Evolutionary conservation across 1,140 invertebrate genomes (phyloP), one percentile per base, ranked within the genome.

Genomic region (Solenopsis invicta): DNA sequence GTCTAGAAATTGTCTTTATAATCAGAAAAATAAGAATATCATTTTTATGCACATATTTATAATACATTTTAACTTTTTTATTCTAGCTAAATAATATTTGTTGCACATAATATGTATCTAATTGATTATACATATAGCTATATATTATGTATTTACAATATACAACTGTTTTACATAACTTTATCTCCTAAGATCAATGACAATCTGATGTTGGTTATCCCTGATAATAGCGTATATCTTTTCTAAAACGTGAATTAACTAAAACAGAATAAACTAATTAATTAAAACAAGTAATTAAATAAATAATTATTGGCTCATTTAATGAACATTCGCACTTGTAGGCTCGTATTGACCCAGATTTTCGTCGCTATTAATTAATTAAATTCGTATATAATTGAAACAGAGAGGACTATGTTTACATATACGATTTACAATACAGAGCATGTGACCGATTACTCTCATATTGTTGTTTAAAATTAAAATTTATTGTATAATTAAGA

Each of bases 351-450:
- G 13, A 24, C 66, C 41, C 24, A 69, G 21, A 69, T 16, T 69
- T 69, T 69, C 50, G 16, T 69, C 10, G 5, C 5, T 50, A 48
- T 24, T 48, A 67, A 50, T 69, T 69, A 69, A 69, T 69, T 69
- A 69, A 48, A 69, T 69, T 48, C 13, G 37, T 21, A 50, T 50
- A 69, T 21, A 45, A 67, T 41, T 45, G 10, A 67, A 67, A 69
- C 5, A 24, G 41, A 69, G 41, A 69, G 4, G 21, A 45, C n/a
- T 66, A 10, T 66, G 9, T 16, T 48, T 48, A 48, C 3, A 13
- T 45, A 18, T 1, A 69, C n/a, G 50, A 21, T 50, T 50, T 50
- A 29, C 29, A 29, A 29, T 16, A 66, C 1, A n/a, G 18, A 69
- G 4, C 41, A 12, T 69, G 21, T 4, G 21, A 50, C 0, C 3